Base-by-base conservation (phyloP, 2,888 invertebrate genomes). In the Anagyrus pseudococci region DNA sequence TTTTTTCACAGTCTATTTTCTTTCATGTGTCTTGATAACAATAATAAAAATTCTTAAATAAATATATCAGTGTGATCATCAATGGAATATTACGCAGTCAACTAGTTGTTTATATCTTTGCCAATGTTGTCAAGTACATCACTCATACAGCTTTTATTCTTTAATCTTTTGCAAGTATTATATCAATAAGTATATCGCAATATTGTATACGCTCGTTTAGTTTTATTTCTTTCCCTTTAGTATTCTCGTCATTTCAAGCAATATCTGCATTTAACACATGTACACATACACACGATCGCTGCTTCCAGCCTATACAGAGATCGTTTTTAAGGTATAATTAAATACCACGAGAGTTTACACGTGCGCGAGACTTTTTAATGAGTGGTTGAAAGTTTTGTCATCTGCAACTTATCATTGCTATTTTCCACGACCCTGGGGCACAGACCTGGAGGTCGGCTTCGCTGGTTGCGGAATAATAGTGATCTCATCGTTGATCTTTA, bases 401-500 rank as follows among this genome's bases (percentile, higher is more conserved):
- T 70, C 73, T 72, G 77, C 76, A 75, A 70, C 75, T 78, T 76
- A 70, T 69, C 75, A 77, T 73, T 80, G 80, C 78, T 80, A 80
- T 80, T 80, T 80, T 67, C 74, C 71, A 71, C 80, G 77, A 68
- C 76, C 73, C 70, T 77, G 76, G 56, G 75, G 73, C 54, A 70
- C 71, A 20, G 77, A 77, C 73, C 80, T 78, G 61, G 73, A 76
- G 64, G 77, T 75, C 56, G 78, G 75, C 73, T 85, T 86, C 66
- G 89, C 87, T 68, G 93, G 91, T 79, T 93, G 93, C 70, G 93
- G 92, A 83, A 92, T 93, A 72, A 93, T 93, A 65, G 93, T 93
- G 72, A 94, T 93, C 82, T 93, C 93, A 79, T 93, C 92, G 77
- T 93, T 93, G 73, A 93, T 93, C 82, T 92, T 93, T 68, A 93